Evolutionary conservation across 2,113 vertebrate species (phyloP).

Genomic region (Pomatorhinus ruficollis): DNA sequence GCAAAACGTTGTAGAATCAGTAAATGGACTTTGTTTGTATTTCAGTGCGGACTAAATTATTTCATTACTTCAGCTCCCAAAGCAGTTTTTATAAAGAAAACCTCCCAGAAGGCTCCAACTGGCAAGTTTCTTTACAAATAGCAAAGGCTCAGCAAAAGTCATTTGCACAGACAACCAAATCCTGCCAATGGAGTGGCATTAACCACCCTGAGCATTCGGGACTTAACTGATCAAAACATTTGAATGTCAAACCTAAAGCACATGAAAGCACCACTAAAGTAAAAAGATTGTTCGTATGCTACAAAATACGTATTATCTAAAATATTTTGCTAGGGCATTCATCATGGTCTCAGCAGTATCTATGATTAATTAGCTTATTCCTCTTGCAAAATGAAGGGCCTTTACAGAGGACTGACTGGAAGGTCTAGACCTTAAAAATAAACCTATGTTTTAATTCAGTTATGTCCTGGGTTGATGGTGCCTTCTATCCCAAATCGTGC

Average conservation of each 20-base stretch:
- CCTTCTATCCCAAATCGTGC: too few species aligned
- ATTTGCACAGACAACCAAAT: background rate
- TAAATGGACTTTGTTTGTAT: background rate
- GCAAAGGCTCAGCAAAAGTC: background rate
- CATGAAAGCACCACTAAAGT: background rate
- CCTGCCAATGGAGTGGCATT: background rate
- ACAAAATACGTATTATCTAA: background rate
- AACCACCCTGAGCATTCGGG: background rate
- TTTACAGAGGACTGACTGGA: background rate
- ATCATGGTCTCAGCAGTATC: background rate
- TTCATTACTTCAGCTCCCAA: background rate
- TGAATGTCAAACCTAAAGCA: background rate
- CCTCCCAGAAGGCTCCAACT: background rate
- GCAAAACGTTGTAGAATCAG: background rate
- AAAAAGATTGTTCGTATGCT: background rate
- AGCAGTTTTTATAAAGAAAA: background rate
- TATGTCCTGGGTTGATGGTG: too few species aligned
- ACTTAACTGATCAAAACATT: background rate
- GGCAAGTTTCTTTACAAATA: background rate
- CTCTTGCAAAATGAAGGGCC: background rate
- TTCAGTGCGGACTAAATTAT: background rate
- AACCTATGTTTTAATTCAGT: background rate
- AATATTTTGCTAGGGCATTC: background rate
- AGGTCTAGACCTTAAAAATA: background rate
- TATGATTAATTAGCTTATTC: background rate